Conservation (phyloP, 2,797 vertebrate species). For the Vipera ursinii region DNA sequence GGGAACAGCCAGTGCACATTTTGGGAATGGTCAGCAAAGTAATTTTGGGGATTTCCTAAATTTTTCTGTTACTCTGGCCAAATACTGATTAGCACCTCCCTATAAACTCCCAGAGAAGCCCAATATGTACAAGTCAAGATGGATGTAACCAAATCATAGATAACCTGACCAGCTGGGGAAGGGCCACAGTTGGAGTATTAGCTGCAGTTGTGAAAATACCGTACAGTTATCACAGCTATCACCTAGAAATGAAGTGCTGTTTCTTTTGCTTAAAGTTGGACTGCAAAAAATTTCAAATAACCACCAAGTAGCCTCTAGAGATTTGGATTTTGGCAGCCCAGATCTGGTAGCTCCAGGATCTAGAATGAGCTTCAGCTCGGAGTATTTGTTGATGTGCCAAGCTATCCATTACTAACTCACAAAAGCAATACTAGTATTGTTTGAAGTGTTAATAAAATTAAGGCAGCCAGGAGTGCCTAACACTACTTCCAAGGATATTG, state of each 20-base stretch:
- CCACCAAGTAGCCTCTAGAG: neutral
- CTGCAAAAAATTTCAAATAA: neutral
- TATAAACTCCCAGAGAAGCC: neutral
- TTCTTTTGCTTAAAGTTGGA: neutral
- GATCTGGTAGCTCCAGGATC: neutral
- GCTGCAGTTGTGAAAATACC: neutral
- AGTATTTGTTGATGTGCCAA: neutral
- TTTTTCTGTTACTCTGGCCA: neutral
- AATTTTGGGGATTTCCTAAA: neutral
- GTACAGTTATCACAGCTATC: neutral
- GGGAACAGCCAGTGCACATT: neutral
- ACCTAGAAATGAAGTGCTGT: neutral
- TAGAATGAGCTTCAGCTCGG: neutral
- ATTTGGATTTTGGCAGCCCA: neutral
- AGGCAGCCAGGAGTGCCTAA: neutral
- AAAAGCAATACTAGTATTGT: neutral
- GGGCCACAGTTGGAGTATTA: neutral
- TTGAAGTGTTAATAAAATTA: neutral
- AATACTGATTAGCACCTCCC: neutral
- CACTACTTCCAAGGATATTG: neutral
- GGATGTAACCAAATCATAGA: neutral
- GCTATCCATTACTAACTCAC: neutral
- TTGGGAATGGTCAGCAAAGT: neutral
- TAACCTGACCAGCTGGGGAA: neutral
- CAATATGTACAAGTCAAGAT: neutral